A percentile compares a stretch with the other conserved stretches of the same genome.
phyloP scores from a whole-genome alignment of 1,140 invertebrate genomes.

The Fopius arisanus region DNA sequence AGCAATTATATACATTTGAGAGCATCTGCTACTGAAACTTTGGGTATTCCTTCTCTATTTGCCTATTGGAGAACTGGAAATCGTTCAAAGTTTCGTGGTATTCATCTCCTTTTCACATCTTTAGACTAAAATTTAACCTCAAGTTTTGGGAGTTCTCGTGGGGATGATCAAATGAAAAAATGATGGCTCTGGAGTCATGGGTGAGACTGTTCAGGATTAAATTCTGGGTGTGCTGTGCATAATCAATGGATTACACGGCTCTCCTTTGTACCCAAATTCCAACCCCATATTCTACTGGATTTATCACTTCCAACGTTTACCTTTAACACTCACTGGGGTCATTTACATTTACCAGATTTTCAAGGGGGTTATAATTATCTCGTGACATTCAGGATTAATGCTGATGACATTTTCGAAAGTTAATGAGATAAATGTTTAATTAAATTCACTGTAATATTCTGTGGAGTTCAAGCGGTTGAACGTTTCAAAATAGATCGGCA shows the following conservation, averaged over 20 bases:
- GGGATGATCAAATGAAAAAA: background rate
- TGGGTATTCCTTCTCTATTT: background rate
- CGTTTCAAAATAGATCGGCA: no score
- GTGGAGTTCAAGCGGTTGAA: no score
- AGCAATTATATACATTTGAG: background rate
- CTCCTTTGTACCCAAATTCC: conserved; percentile 2
- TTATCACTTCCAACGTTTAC: background rate
- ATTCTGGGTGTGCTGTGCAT: background rate
- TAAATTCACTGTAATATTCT: background rate
- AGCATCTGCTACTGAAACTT: background rate
- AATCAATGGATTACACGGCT: conserved; percentile 2
- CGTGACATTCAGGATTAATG: background rate
- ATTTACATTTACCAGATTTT: conserved; percentile 13
- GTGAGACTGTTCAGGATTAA: background rate
- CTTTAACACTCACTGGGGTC: background rate
- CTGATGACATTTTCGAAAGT: background rate
- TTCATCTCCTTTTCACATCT: background rate
- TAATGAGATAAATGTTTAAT: background rate
- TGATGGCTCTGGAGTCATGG: background rate
- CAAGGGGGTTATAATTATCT: background rate
- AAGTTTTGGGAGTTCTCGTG: background rate
- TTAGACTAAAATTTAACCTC: background rate
- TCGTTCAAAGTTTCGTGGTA: background rate
- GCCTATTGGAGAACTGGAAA: background rate
- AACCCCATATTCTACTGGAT: background rate